phyloP scores from a whole-genome alignment of 2,888 invertebrate genomes.

The Cryptocephalus primarius region DNA sequence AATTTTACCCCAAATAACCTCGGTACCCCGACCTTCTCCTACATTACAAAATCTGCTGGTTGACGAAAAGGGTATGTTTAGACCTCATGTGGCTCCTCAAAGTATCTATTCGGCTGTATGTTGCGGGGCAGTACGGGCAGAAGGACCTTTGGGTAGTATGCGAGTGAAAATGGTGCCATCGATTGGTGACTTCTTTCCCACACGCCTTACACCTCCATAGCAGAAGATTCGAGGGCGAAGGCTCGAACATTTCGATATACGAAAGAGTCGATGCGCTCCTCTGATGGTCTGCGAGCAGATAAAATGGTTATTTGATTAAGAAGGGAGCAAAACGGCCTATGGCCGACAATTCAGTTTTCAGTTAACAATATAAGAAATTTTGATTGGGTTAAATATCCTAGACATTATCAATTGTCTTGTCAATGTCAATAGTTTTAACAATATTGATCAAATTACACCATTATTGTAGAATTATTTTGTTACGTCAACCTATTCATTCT shows the following conservation, averaged over 20 bases:
- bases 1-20: too few species aligned
- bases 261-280: constrained; percentile 39
- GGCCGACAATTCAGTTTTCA: background rate
- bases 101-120: constrained; percentile 81
- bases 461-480: too few species aligned
- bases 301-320: constrained; percentile 1
- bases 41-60: constrained; percentile 8
- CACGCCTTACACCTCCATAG: constrained; percentile 74
- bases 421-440: too few species aligned
- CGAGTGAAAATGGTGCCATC: constrained; percentile 82
- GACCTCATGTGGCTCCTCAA: constrained; percentile 69
- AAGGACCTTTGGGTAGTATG: constrained; percentile 69
- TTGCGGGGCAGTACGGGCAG: constrained; percentile 77
- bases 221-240: constrained; percentile 57
- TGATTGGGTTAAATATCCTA: too few species aligned
- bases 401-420: too few species aligned
- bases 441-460: too few species aligned
- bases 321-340: background rate
- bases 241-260: constrained; percentile 74
- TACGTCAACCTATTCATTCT: too few species aligned
- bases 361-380: background rate
- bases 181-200: constrained; percentile 70
- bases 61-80: constrained; percentile 45
- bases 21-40: too few species aligned
- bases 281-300: constrained; percentile 12